Evolutionary conservation across 2,113 vertebrate species (phyloP).

Genomic region (Nibea albiflora): DNA sequence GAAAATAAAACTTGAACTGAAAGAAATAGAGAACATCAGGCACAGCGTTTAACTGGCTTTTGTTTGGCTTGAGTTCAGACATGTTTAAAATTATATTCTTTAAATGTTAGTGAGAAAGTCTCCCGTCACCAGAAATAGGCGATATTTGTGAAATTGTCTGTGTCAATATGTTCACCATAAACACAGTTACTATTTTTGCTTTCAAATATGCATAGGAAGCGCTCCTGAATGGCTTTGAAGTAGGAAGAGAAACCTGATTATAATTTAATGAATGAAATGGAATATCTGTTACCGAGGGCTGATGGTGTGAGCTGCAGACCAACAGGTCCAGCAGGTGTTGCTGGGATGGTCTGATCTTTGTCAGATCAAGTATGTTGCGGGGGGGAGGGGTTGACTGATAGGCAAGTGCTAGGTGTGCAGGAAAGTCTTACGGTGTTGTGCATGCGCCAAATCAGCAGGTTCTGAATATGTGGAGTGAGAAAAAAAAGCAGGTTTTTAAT

Average conservation of each 20-base stretch:
- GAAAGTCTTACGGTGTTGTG: neutral
- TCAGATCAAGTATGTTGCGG: neutral
- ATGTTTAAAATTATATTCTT: neutral
- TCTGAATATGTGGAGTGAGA: neutral
- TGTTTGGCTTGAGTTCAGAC: conserved; percentile 5
- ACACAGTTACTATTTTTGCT: neutral
- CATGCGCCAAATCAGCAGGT: neutral
- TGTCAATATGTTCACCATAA: neutral
- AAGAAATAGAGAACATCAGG: conserved; percentile 5
- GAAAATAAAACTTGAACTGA: conserved; percentile 21
- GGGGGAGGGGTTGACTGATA: neutral
- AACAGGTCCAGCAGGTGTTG: neutral
- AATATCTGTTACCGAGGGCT: neutral
- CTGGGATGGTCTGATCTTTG: conserved; percentile 28
- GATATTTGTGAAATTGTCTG: neutral
- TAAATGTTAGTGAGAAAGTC: neutral
- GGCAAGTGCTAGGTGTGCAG: neutral
- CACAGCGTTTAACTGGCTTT: conserved; percentile 9
- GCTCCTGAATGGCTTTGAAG: neutral
- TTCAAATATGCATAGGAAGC: neutral
- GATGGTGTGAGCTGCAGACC: conserved; percentile 6
- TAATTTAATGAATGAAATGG: conserved; percentile 22
- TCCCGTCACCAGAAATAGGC: neutral
- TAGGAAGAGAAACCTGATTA: neutral
- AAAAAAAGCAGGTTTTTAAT: neutral